Percentiles rank a stretch among this genome's conserved stretches.
Evolutionary conservation across 2,113 vertebrate genomes (phyloP).

Genomic region (Tragelaphus scriptus): DNA sequence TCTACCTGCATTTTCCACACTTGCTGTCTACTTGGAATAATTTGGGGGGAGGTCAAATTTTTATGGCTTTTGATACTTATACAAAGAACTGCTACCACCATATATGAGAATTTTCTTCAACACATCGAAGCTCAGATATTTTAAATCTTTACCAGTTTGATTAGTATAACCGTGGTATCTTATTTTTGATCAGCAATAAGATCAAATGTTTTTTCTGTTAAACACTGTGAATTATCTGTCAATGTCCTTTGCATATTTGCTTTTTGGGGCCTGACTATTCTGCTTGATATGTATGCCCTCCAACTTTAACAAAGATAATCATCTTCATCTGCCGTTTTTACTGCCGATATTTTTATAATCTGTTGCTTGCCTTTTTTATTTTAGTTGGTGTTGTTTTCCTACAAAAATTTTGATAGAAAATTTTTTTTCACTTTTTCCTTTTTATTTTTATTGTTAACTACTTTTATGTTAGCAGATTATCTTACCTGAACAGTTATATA

Average conservation of each 20-base stretch:
- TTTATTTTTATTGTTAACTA: neutral
- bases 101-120: neutral
- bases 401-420: neutral
- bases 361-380: neutral
- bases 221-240: constrained; percentile 1
- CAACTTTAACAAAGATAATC: neutral
- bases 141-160: neutral
- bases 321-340: neutral
- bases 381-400: neutral
- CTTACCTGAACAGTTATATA: neutral
- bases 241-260: neutral
- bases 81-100: neutral
- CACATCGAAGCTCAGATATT: neutral
- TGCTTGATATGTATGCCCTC: neutral
- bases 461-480: neutral
- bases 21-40: neutral
- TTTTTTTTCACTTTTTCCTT: neutral
- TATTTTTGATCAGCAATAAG: neutral
- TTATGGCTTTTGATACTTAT: neutral
- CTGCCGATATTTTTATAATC: neutral
- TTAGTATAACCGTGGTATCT: neutral
- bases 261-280: neutral
- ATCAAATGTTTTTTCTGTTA: neutral
- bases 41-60: neutral
- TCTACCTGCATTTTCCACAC: neutral